Base-by-base conservation (phyloP, 1,140 invertebrate species). In the Acromyrmex echinatior region DNA sequence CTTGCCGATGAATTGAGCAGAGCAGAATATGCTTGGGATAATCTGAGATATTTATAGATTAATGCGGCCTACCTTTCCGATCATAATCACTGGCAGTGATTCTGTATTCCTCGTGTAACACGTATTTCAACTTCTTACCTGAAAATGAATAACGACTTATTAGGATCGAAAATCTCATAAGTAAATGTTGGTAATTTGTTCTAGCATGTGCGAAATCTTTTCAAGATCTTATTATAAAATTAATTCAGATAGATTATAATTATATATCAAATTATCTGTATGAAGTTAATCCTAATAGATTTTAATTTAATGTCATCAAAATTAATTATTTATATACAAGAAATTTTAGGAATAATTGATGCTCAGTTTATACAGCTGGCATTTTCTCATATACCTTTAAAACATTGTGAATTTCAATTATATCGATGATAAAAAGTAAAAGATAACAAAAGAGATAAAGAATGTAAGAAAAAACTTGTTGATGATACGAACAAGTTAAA, bases 1-100 rank as follows among this genome's bases (percentile, higher is more conserved):
- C 51, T 66, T 18, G 65, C 81, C 91, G 86, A 87, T 81, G 62
- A 89, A 90, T 86, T 74, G 81, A 80, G 58, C 80, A 28, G 53
- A 53, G 63, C 58, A 56, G 74, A 90, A 78, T 71, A 60, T 51
- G 81, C 84, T 39, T 39, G 39, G 66, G 56, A 86, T 90, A 77
- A 91, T 89, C 81, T 45, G 28, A 65, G 79, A 91, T 91, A 78
- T 91, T 91, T 91, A 91, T 88, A 78, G 76, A 91, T 87, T 87
- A 84, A 86, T 78, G 58, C 74, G 9, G 66, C 87, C 84, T 91
- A 91, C 89, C 89, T 91, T 88, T 62, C 12, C 12, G 60, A 49
- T 68, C 25, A 53, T 45, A 71, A 82, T 3, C 68, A 60, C 21
- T 7, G 10, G 14, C 14, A 65, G 49, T 78, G 71, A 73, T 73